These are phyloP conservation scores for Drosophila pectinifera DNA, from an alignment of 1,140 invertebrate genomes.

Conservation along the genomic window DNA sequence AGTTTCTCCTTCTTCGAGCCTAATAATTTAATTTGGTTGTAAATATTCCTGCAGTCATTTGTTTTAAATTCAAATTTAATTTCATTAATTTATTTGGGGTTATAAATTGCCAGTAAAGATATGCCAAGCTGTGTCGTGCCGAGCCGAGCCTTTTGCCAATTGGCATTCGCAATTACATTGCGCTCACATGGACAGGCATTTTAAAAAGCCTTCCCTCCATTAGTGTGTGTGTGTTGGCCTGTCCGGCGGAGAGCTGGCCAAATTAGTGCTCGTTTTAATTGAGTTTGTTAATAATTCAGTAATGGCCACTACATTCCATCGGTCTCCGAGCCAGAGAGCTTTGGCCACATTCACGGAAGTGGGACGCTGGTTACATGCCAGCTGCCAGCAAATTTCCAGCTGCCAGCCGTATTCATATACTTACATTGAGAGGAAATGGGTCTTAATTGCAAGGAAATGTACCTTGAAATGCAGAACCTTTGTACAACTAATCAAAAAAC, in stretches of 20 bases:
- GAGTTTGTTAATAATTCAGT: constrained; percentile 83
- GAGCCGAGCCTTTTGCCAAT: constrained; percentile 22
- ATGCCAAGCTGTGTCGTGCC: constrained; percentile 14
- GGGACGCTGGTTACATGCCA: constrained; percentile 64
- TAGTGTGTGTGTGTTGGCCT: constrained; percentile 25
- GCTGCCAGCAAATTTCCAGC: constrained; percentile 75
- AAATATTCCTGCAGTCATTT: constrained; percentile 66
- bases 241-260: constrained; percentile 46
- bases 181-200: constrained; percentile 65
- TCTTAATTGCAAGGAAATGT: not conserved
- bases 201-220: constrained; percentile 51
- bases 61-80: constrained; percentile 78
- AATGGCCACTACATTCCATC: constrained; percentile 65
- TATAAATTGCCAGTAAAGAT: constrained; percentile 79
- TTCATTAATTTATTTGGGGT: constrained; percentile 80
- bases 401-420: constrained; percentile 42
- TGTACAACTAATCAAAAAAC: too few species aligned
- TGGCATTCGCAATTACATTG: constrained; percentile 49
- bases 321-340: constrained; percentile 25
- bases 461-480: too few species aligned
- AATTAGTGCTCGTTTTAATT: constrained; percentile 80
- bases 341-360: constrained; percentile 41
- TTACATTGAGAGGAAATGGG: constrained; percentile 13
- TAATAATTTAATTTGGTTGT: constrained; percentile 76
- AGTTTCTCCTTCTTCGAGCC: constrained; percentile 27